These are phyloP conservation scores for Drosophila melanogaster DNA, from an alignment of 1,140 invertebrate genomes.

Conservation along the genomic window DNA sequence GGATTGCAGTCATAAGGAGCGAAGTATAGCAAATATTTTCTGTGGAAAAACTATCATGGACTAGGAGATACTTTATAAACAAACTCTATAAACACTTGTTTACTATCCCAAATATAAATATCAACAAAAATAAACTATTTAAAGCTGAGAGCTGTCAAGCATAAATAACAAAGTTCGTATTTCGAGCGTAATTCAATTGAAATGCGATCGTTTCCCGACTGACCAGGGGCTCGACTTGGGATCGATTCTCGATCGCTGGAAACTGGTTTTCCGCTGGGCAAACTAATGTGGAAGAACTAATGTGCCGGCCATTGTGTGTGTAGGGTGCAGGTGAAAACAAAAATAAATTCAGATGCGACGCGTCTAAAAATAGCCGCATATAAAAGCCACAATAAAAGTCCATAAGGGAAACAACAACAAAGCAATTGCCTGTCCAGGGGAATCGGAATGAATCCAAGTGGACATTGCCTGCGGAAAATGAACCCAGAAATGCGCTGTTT, in stretches of 20 bases:
- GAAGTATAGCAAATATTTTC: no score
- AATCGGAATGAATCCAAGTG: conserved; percentile 40
- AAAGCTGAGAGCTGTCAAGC: neutral
- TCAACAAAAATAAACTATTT: no score
- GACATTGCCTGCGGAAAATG: conserved; percentile 29
- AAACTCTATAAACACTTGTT: no score
- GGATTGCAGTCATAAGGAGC: no score
- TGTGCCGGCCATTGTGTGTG: conserved; percentile 23
- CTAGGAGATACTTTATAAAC: no score
- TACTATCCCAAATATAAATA: no score
- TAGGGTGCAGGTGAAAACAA: conserved; percentile 41
- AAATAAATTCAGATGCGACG: conserved; percentile 46
- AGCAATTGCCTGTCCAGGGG: conserved; percentile 39
- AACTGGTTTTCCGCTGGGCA: conserved; percentile 12
- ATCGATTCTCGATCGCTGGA: neutral
- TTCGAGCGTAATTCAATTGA: no score
- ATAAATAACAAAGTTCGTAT: neutral
- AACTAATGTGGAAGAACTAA: conserved; percentile 7
- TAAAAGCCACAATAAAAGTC: conserved; percentile 42
- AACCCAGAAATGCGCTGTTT: conserved; percentile 17
- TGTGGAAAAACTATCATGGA: no score
- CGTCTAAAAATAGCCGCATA: conserved; percentile 42
- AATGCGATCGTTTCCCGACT: conserved; percentile 25
- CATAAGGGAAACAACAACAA: conserved; percentile 53
- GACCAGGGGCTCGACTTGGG: conserved; percentile 47